Base-by-base conservation (phyloP, 2,888 invertebrate species). In the Tridacna gigas region DNA sequence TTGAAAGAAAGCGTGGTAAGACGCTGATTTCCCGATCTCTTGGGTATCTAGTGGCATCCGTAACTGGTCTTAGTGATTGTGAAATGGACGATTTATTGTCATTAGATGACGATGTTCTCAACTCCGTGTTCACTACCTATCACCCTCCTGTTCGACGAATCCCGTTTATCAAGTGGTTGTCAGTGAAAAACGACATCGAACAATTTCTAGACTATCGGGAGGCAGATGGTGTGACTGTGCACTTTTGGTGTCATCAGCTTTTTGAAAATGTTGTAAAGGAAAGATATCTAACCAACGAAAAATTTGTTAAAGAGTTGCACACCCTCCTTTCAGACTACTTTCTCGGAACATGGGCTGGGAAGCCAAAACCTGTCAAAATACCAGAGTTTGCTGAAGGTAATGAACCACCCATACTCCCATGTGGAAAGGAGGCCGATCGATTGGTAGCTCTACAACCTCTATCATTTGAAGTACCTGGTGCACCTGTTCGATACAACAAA, bases 1-100 rank as follows among this genome's bases (percentile, higher is more conserved):
- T 94, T 20, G 94, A 94, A 80, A 77, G 26, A 7, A 90, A 84
- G 22, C 91, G 93, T 77, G 94, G 94, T 1, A 73, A 78, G 25
- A 78, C 80, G 0, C 74, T 94, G 12, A 92, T 94, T 9, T 83
- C 91, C 0, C 88, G 91, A 48, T 84, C 91, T 7, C 83, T 94
- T 67, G 90, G 92, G 26, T 93, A 93, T 83, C 74, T 94, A 51
- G 93, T 92, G 13, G 93, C 93, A 22, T 94, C 94, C 0, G 86
- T 80, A 0, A 92, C 92, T 2, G 95, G 95, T 7, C 86, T 95
- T 20, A 94, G 93, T 82, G 94, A 94, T 86, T 90, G 91, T 81
- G 95, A 95, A 88, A 94, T 95, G 92, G 93, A 94, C 69, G 95
- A 95, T 78, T 76, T 95, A n/a, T 83, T 95, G 48, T 94, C 94